These are phyloP conservation scores for Rhogogaster chlorosoma DNA, from an alignment of 2,888 invertebrate genomes.

Conservation along the genomic window DNA sequence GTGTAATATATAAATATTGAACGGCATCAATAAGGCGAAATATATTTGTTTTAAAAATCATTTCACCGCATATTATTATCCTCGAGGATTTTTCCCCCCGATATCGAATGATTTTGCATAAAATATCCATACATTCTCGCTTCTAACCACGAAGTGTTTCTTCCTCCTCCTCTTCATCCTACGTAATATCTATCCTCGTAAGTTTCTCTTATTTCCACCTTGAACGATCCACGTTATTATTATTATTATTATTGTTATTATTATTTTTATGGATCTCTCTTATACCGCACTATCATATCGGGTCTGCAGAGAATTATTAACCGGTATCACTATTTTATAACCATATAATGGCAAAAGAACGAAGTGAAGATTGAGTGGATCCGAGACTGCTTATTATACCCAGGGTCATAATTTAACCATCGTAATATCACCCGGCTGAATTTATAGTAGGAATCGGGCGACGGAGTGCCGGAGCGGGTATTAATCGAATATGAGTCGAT, in stretches of 20 bases:
- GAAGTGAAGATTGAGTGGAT: slow-evolving; percentile 9
- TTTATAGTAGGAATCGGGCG: background rate
- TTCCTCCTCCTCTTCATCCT: background rate
- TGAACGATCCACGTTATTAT: background rate
- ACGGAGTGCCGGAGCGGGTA: background rate
- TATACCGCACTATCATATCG: no score
- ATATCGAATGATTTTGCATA: slow-evolving; percentile 29
- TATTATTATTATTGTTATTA: background rate
- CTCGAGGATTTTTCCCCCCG: background rate
- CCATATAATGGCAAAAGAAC: background rate
- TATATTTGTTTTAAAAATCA: background rate
- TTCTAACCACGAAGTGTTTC: no score
- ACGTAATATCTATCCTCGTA: background rate
- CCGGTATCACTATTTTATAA: background rate
- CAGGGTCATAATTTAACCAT: slow-evolving; percentile 22
- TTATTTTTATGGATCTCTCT: background rate
- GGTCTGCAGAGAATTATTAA: background rate
- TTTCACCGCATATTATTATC: background rate
- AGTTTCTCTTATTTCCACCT: background rate
- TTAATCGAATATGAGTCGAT: slow-evolving; percentile 15
- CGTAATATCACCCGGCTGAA: slow-evolving; percentile 17
- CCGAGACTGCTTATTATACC: slow-evolving; percentile 16
- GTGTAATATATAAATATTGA: background rate
- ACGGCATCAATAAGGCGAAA: background rate
- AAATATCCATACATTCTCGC: slow-evolving; percentile 24